Base-by-base conservation (phyloP, 92 coral and sea anemone genomes). In the Porites divaricata region DNA sequence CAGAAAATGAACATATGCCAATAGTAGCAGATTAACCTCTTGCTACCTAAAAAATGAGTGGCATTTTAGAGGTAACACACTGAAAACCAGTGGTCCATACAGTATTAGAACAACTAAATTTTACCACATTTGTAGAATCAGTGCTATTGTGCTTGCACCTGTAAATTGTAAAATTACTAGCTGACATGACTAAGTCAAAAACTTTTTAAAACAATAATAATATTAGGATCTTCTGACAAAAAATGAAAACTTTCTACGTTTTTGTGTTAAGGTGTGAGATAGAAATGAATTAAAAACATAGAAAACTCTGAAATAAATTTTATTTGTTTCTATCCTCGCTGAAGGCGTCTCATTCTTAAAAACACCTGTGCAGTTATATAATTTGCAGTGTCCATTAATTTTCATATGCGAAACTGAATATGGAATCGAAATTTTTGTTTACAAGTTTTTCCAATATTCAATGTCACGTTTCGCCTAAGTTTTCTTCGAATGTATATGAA, bases 341-440 rank as follows among this genome's bases (percentile, higher is more conserved):
- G 10, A 35, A 61, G 69, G 45, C 56, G 35, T 62, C 63, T 63
- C 72, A 78, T 63, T 78, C 13, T 11, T 54, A 15, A 54, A 23
- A 23, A 74, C 76, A 80, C 76, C 85, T 68, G 76, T 22, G 24
- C 25, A 22, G 4, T 35, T 35, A 35, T 45, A 17, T 57, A 23
- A 56, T 48, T 67, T 28, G 50, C 28, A 49, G 35, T 64, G 83
- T 2, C 22, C 23, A 78, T 78, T 78, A 69, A 80, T 69, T 80
- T 80, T 9, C 65, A 45, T 69, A 76, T 41, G 35, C 67, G 23
- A 23, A 26, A 79, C 35, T 28, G 26, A 57, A 10, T 35, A 80
- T 41, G 85, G 63, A 68, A 69, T n/a, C 76, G 70, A 72, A 11
- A n/a, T 8, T 49, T 79, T 51, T 80, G 85, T 69, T 80, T 80